A percentile compares a stretch with the other conserved stretches of the same genome.
Conservation (phyloP, 2,797 vertebrate species). For the Heteromormyrus szaboi region DNA sequence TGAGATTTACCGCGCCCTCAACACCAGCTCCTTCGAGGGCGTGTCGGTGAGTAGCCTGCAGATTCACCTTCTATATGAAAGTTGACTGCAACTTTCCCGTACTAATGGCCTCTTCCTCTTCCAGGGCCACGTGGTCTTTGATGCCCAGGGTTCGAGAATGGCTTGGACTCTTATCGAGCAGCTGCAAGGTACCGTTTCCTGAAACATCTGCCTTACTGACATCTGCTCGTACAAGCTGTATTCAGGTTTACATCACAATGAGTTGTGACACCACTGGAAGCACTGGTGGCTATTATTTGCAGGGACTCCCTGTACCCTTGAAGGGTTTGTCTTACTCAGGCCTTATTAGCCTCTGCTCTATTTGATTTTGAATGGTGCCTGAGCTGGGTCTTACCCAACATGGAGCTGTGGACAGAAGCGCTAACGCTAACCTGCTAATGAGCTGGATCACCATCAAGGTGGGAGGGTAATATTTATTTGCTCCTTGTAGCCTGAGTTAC, state of each 20-base stretch:
- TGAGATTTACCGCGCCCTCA: constrained; percentile 90
- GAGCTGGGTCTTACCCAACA: not conserved
- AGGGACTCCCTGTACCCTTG: not conserved
- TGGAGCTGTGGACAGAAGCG: not conserved
- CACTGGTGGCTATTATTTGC: not conserved
- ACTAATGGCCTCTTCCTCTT: constrained; percentile 23
- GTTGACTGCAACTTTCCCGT: not conserved
- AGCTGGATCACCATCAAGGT: not conserved
- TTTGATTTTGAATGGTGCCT: not conserved
- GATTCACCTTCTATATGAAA: not conserved
- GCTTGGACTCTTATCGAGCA: constrained; percentile 96
- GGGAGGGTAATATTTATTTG: not conserved
- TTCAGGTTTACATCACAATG: not conserved
- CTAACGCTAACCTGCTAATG: constrained; percentile 6
- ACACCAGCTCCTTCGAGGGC: constrained; percentile 90
- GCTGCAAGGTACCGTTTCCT: constrained; percentile 70
- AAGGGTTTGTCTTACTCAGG: not conserved
- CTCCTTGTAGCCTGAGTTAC: not conserved
- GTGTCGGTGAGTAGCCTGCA: constrained; percentile 70
- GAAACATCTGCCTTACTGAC: not conserved
- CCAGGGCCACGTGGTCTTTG: constrained; percentile 92
- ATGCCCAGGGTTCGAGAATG: constrained; percentile 95
- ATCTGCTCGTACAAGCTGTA: not conserved
- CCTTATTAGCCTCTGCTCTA: not conserved
- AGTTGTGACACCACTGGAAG: not conserved